Evolutionary conservation across 1,140 invertebrate species (phyloP), one percentile per base, ranked within the genome.

Genomic region (Cecropterus lyciades): DNA sequence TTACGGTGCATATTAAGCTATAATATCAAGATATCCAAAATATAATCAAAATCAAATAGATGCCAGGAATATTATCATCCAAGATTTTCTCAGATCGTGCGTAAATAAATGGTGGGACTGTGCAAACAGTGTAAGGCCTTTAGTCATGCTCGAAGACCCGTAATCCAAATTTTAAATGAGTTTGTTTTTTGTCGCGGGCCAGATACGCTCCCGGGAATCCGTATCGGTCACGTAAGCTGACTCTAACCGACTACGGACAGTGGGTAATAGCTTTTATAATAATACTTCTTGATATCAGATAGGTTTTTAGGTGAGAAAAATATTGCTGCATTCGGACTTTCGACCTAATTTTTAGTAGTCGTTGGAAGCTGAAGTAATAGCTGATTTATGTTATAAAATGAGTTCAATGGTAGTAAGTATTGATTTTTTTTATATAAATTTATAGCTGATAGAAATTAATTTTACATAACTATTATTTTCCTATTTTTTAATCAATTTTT

Each of bases 141-240:
- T 79, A 43, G 82, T 79, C 68, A 82, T 78, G 81, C 78, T 79
- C 70, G 62, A 33, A 68, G 52, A 64, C 65, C 59, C 65, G 65
- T 77, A 82, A 90, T 85, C 82, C 78, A 82, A 86, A 84, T 82
- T 79, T 81, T 79, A 87, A 87, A 89, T 89, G 79, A 84, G 80
- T 87, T 89, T 79, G 81, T 87, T 90, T 90, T 88, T 90, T 88
- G 84, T 83, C 80, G 74, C 70, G 70, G 67, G 77, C 78, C 72
- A 52, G 55, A 69, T 43, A 57, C 64, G 64, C 62, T 45, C 42
- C 59, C 68, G 55, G 66, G 72, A 82, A 77, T 67, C 72, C 66
- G 48, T 57, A 66, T 42, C 70, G 72, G 72, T 83, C 81, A 84
- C 75, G 80, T 78, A 33, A 49, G 24, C 66, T 24, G 48, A 37